Base-by-base conservation (phyloP, 2,888 invertebrate species). In the Temnothorax rugatulus region DNA sequence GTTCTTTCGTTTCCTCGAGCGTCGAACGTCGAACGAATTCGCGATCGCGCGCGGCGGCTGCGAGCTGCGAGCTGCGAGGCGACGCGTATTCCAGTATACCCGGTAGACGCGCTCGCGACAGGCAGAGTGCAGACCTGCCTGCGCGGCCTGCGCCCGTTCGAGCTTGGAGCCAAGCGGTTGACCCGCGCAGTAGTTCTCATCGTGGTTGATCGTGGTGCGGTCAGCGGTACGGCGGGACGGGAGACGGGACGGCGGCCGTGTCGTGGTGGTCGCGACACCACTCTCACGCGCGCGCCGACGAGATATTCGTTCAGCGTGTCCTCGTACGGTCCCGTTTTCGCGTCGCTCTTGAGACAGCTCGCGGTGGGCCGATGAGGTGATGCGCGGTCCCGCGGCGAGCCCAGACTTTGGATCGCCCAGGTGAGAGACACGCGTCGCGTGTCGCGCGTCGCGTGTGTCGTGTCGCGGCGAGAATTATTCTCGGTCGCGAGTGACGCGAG, bases 341-440 rank as follows among this genome's bases (percentile, higher is more conserved):
- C 47, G 38, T 68, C 34, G 44, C 69, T 82, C 82, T 18, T 47
- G 74, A 18, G 11, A 34, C 52, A 50, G 25, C 52, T 74, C 25
- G 50, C 25, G 77, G 76, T 66, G 41, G 57, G 47, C 77, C 44
- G 68, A 88, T 88, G 87, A 87, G 89, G 91, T 88, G 90, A 93
- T 92, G 93, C 88, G 86, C 89, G 82, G 84, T 83, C 41, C 74
- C 75, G 81, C 76, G 86, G 85, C 89, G 25, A 47, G 47, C 84
- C 87, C 86, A 88, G 84, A 86, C 90, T 90, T 90, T 90, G 91
- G 91, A 91, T 86, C 88, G 87, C 90, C 92, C 91, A 92, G 92
- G 92, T 93, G 91, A 93, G 92, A 88, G 75, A 76, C 34, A 5
- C 68, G 69, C 59, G 77, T 21, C 63, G 79, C 73, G 68, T 9